Evolutionary conservation across 2,797 vertebrate species (phyloP).

Genomic region (Chrosomus eos): DNA sequence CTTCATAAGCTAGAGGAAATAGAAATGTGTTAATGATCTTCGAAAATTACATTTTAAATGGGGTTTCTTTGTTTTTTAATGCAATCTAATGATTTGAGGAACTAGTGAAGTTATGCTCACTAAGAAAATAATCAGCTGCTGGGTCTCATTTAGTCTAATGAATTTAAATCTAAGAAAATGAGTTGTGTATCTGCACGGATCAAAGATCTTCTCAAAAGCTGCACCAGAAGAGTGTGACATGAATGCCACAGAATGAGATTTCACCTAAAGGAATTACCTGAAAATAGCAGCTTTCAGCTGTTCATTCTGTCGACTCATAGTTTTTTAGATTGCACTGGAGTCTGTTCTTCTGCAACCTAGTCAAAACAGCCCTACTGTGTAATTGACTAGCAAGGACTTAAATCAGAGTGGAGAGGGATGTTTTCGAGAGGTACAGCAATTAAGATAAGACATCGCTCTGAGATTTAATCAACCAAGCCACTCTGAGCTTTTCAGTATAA

Average conservation of each 20-base stretch:
- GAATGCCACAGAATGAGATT: not conserved
- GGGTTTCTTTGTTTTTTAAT: not conserved
- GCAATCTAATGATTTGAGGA: not conserved
- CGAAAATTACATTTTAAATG: not conserved
- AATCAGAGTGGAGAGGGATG: not conserved
- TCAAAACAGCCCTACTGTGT: not conserved
- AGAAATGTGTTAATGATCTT: not conserved
- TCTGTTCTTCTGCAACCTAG: not conserved
- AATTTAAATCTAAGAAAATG: conserved; percentile 15
- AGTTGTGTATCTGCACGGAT: not conserved
- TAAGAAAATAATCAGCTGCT: not conserved
- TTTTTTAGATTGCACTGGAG: not conserved
- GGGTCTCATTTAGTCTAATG: conserved; percentile 13
- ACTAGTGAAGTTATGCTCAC: not conserved
- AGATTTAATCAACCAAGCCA: conserved; percentile 44
- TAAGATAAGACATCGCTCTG: conserved; percentile 42
- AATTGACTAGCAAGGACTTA: not conserved
- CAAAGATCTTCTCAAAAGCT: conserved; percentile 24
- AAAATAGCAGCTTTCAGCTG: conserved; percentile 35
- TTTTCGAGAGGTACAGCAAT: conserved; percentile 26
- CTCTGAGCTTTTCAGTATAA: conserved; percentile 9
- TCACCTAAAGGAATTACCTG: conserved; percentile 17
- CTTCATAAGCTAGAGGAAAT: not conserved
- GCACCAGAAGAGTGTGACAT: not conserved
- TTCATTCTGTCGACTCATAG: not conserved